Base-by-base conservation (phyloP, 2,888 invertebrate species). In the Hoplodrina ambigua region DNA sequence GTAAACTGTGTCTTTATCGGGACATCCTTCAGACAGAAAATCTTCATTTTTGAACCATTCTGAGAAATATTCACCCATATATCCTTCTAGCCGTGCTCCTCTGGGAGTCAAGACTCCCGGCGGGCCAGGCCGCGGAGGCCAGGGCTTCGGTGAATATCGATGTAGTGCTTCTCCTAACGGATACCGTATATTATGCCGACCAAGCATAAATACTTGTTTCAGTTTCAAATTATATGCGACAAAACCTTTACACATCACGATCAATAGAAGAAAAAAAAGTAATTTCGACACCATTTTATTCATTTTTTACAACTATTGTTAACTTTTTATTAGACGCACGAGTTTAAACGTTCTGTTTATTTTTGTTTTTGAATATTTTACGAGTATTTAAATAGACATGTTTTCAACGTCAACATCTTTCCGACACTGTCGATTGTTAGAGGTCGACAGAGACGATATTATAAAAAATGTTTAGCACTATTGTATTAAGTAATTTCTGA, bases 21-120 rank as follows among this genome's bases (percentile, higher is more conserved):
- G 81, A 44, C 83, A 82, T 0, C 52, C 63, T 65, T 77, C 65
- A 41, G 50, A 10, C 6, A 82, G 37, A 53, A 83, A 64, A 5
- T 63, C 13, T 62, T 75, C 62, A 4, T 62, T 64, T 60, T 70
- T 58, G 15, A 83, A 77, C 82, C 82, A 82, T 20, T 78, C 30
- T n/a, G 52, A 33, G 55, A 82, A 78, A 54, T 81, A 82, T 60
- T 76, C 66, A 5, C 77, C 81, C 75, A 83, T 75, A 17, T 73
- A 70, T 19, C 70, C 62, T 67, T 81, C 82, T 17, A 73, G 4
- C n/a, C 49, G 20, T 13, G 56, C 63, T 33, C 83, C 83, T 54
- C 57, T 76, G 11, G 50, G 56, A 3, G 82, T 83, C 54, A 82
- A 56, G 11, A 46, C 3, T 54, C 73, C 81, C 4, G 30, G 19